Evolutionary conservation across 1,140 invertebrate species (phyloP).

Genomic region (Pseudomyrmex concolor): DNA sequence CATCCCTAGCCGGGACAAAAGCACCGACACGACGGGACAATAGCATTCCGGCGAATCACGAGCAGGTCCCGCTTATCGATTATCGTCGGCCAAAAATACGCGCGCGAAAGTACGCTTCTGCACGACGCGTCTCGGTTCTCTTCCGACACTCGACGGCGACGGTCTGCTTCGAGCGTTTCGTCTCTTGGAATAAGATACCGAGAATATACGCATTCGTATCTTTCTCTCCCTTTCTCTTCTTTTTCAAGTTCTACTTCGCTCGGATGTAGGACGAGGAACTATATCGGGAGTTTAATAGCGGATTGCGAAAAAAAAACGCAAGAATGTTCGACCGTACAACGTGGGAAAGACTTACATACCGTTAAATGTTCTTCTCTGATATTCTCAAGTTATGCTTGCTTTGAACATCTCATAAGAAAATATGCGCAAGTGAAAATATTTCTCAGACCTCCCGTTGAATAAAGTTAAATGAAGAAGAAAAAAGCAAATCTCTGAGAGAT

Average conservation of each 20-base stretch:
- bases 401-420: no score
- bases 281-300: constrained; percentile 36
- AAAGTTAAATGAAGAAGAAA: not conserved
- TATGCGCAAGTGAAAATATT: no score
- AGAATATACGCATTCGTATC: constrained; percentile 30
- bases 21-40: constrained; percentile 21
- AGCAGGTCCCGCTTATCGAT: constrained; percentile 64
- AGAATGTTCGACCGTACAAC: not conserved
- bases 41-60: constrained; percentile 20
- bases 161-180: not conserved
- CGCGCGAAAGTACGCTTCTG: constrained; percentile 63
- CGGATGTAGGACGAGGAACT: not conserved
- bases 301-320: not conserved
- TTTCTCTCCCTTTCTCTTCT: not conserved
- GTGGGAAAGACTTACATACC: not conserved
- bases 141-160: not conserved
- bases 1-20: not conserved
- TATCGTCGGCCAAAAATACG: constrained; percentile 66
- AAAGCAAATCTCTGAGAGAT: not conserved
- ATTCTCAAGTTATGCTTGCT: not conserved
- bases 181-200: constrained; percentile 26
- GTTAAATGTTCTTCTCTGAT: not conserved
- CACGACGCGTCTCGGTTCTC: not conserved
- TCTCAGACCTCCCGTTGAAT: not conserved
- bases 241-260: not conserved